These are phyloP conservation scores for Iguana delicatissima DNA, from an alignment of 2,797 vertebrate species.

Conservation along the genomic window DNA sequence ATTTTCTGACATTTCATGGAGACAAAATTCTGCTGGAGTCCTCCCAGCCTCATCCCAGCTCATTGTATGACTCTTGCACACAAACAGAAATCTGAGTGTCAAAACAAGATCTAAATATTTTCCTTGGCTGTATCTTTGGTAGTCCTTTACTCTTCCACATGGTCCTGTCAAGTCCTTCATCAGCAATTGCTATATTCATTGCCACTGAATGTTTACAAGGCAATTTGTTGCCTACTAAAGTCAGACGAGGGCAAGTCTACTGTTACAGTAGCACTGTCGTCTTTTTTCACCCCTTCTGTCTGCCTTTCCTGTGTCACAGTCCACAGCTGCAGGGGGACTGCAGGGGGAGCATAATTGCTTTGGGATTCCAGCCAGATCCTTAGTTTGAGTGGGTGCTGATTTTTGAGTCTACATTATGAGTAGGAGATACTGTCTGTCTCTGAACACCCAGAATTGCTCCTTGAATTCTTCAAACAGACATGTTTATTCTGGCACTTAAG, in stretches of 20 bases:
- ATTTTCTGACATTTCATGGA: background rate
- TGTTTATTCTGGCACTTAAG: background rate
- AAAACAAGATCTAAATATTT: constrained; percentile 17
- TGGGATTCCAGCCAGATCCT: background rate
- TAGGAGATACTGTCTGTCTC: background rate
- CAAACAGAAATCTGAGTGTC: background rate
- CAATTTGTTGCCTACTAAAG: background rate
- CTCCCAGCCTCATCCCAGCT: background rate
- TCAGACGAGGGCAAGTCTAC: background rate
- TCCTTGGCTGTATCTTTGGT: background rate
- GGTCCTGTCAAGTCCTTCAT: background rate
- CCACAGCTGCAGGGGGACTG: too few species aligned
- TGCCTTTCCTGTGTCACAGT: background rate
- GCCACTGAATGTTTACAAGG: background rate
- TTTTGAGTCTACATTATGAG: background rate
- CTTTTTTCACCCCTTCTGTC: background rate
- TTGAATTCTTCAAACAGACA: background rate
- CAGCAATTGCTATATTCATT: background rate
- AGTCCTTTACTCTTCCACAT: background rate
- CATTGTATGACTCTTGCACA: background rate
- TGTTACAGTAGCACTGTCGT: background rate
- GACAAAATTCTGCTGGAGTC: background rate
- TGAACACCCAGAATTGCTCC: background rate
- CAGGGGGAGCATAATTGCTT: too few species aligned
- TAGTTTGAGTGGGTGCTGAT: background rate